A percentile compares a stretch with the other conserved stretches of the same genome.
These are phyloP conservation scores for Drosophila infuscata DNA, from an alignment of 2,888 invertebrate species.

Conservation along the genomic window DNA sequence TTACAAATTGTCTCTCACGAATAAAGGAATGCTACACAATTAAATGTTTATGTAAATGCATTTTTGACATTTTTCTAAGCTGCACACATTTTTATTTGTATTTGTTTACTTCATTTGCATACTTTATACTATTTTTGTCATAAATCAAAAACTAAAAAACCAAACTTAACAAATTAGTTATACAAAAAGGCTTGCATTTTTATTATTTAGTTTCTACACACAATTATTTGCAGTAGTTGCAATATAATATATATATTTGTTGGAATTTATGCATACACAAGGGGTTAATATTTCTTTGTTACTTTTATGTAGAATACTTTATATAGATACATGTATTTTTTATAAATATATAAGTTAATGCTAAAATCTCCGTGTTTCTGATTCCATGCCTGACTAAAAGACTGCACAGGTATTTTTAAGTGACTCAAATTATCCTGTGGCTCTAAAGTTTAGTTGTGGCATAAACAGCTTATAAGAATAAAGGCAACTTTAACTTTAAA, in stretches of 20 bases:
- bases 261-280: background rate
- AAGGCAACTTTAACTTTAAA: background rate
- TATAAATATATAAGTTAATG: background rate
- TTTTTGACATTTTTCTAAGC: slow-evolving; percentile 38
- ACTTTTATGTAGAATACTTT: background rate
- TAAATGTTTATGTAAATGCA: slow-evolving; percentile 30
- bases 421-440: background rate
- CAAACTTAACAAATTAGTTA: slow-evolving; percentile 42
- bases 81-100: slow-evolving; percentile 46
- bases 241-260: too few species aligned
- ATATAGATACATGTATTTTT: background rate
- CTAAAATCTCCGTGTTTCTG: background rate
- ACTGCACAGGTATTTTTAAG: background rate
- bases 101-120: slow-evolving; percentile 42
- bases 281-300: background rate
- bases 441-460: background rate
- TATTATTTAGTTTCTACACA: slow-evolving; percentile 16
- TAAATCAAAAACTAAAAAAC: slow-evolving; percentile 40
- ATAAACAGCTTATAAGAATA: background rate
- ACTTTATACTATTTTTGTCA: slow-evolving; percentile 24
- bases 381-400: too few species aligned
- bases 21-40: slow-evolving; percentile 26
- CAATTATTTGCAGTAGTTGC: slow-evolving; percentile 24
- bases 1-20: background rate
- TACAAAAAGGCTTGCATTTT: slow-evolving; percentile 31